Conservation (phyloP, 2,888 invertebrate species). For the Orthosia incerta region DNA sequence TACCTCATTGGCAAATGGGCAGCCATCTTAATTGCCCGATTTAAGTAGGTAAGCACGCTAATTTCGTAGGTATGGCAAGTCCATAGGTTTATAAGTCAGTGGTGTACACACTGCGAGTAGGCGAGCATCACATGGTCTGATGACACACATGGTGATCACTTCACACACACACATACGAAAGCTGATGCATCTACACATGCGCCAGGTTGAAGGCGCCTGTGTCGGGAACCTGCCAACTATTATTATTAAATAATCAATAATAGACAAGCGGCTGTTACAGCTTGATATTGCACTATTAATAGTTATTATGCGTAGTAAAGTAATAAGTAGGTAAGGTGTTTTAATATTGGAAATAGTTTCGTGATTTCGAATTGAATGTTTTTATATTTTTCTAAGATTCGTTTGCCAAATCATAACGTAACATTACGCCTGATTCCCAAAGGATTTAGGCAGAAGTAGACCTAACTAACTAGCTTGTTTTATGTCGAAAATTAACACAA, state of each 20-base stretch:
- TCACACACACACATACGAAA: not conserved
- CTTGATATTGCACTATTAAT: slow-evolving; percentile 32
- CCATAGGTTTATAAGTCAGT: too few relatives aligned
- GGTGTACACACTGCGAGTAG: slow-evolving; percentile 12
- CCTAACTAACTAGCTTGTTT: too few relatives aligned
- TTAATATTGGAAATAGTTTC: not conserved
- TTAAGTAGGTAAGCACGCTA: too few relatives aligned
- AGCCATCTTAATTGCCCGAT: too few relatives aligned
- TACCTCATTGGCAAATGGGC: too few relatives aligned
- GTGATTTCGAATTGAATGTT: not conserved
- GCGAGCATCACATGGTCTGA: slow-evolving; percentile 13
- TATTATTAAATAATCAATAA: slow-evolving; percentile 57
- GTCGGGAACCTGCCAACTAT: slow-evolving; percentile 38
- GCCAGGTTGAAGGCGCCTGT: slow-evolving; percentile 36
- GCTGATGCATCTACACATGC: slow-evolving; percentile 11
- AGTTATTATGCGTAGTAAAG: slow-evolving; percentile 26
- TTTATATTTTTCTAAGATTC: too few relatives aligned
- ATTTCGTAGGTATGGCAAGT: too few relatives aligned
- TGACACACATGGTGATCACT: slow-evolving; percentile 10
- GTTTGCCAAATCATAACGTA: too few relatives aligned
- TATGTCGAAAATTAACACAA: too few relatives aligned
- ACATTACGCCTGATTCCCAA: too few relatives aligned
- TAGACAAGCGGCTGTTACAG: slow-evolving; percentile 33
- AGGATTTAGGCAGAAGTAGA: too few relatives aligned
- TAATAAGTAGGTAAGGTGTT: slow-evolving; percentile 4